Percentiles rank a stretch among this genome's conserved stretches.
phyloP scores from a whole-genome alignment of 2,113 vertebrate genomes.

The Cisticola juncidis region DNA sequence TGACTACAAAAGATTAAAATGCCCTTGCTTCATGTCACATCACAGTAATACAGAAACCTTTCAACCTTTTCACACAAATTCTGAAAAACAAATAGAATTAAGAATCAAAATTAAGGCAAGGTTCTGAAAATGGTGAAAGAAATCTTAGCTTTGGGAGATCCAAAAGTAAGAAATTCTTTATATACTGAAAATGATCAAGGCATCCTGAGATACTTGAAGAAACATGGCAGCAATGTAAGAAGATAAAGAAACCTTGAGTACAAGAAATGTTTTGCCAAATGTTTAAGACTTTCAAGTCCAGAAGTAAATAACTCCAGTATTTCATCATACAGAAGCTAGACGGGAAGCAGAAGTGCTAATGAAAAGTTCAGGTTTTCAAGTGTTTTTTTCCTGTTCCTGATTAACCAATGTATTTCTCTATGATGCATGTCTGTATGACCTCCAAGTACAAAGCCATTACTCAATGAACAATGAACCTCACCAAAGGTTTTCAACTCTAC shows the following conservation, averaged over 20 bases:
- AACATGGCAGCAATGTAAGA: rapidly evolving
- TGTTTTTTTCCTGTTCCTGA: neutral
- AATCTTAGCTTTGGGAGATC: neutral
- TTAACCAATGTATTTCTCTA: neutral
- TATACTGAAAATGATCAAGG: neutral
- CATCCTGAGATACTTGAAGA: neutral
- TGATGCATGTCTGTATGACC: neutral
- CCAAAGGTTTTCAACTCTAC: rapidly evolving
- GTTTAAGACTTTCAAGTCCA: neutral
- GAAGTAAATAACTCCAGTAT: neutral
- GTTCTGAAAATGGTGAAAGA: neutral
- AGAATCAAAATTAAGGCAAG: neutral
- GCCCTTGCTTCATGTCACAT: neutral
- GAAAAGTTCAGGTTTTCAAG: neutral
- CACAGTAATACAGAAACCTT: neutral
- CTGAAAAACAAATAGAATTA: neutral
- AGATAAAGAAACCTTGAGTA: neutral
- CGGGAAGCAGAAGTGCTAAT: neutral
- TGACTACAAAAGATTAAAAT: neutral
- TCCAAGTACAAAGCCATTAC: neutral
- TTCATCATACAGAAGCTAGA: neutral
- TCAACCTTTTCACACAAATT: neutral
- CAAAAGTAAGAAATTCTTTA: neutral
- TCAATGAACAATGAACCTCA: neutral
- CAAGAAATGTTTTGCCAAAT: neutral